Conservation (phyloP, 2,888 invertebrate species). For the Terebella lapidaria region DNA sequence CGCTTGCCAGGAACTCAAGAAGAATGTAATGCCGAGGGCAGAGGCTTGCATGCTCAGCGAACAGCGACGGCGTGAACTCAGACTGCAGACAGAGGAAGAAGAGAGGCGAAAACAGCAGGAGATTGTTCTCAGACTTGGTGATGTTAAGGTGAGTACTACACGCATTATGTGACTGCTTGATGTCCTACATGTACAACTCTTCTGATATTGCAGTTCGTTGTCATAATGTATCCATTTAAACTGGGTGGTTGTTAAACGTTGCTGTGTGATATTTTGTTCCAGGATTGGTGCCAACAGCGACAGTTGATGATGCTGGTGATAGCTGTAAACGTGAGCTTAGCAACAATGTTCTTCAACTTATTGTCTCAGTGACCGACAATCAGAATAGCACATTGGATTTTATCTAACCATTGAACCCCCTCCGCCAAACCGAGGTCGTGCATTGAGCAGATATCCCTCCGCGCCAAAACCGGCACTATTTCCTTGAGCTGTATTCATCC, state of each 20-base stretch:
- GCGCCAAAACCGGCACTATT: no score
- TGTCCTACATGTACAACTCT: not conserved
- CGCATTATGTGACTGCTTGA: no score
- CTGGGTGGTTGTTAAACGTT: no score
- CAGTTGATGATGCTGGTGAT: conserved; percentile 50
- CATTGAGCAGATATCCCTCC: no score
- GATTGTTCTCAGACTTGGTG: conserved; percentile 48
- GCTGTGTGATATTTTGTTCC: no score
- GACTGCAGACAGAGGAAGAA: conserved; percentile 71
- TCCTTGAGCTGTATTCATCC: no score
- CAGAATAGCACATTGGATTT: no score
- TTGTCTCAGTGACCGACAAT: conserved; percentile 34
- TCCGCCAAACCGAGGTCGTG: no score
- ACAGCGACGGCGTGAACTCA: conserved; percentile 87
- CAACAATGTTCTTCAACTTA: conserved; percentile 52
- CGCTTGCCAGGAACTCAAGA: conserved; percentile 62
- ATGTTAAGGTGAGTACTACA: conserved; percentile 42
- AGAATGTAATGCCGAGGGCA: conserved; percentile 82
- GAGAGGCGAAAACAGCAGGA: conserved; percentile 47
- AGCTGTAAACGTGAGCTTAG: conserved; percentile 50
- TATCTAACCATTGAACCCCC: no score
- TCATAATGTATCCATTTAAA: no score
- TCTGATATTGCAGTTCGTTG: no score
- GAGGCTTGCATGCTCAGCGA: conserved; percentile 92
- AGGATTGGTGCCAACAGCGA: conserved; percentile 52